Conservation (phyloP, 2,113 vertebrate species). For the Archocentrus centrarchus region DNA sequence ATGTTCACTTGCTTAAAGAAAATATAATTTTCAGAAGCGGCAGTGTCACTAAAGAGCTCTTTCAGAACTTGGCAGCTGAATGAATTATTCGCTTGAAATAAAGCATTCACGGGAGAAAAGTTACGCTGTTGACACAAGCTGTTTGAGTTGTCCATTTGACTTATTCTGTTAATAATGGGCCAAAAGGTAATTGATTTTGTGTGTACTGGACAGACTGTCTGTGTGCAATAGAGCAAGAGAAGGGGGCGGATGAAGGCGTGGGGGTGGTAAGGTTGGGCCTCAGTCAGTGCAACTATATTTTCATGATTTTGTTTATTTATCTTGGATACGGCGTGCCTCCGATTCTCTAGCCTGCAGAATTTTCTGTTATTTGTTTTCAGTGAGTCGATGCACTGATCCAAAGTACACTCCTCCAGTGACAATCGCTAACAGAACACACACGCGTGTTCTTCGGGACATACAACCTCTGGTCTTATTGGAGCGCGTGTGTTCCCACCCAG, state of each 20-base stretch:
- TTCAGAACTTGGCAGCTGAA: slow-evolving; percentile 4
- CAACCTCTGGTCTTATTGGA: slow-evolving; percentile 11
- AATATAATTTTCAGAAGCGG: background rate
- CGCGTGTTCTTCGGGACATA: slow-evolving; percentile 23
- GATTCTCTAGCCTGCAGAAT: slow-evolving; percentile 54
- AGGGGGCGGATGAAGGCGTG: background rate
- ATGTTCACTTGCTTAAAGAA: background rate
- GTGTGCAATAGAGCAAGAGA: slow-evolving; percentile 26
- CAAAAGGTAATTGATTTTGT: slow-evolving; percentile 62
- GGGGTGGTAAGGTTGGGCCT: slow-evolving; percentile 11
- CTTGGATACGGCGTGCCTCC: slow-evolving; percentile 55
- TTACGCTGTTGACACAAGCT: slow-evolving; percentile 37
- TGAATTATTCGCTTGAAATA: slow-evolving; percentile 29
- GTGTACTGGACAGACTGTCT: slow-evolving; percentile 48
- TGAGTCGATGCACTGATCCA: slow-evolving; percentile 62
- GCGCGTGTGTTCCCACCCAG: slow-evolving; percentile 36
- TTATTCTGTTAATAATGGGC: slow-evolving; percentile 53
- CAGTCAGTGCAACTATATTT: slow-evolving; percentile 58
- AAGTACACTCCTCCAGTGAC: slow-evolving; percentile 63
- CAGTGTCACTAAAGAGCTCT: background rate
- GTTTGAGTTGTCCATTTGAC: slow-evolving; percentile 40
- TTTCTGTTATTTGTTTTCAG: slow-evolving; percentile 77
- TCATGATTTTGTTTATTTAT: slow-evolving; percentile 68
- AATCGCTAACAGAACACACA: slow-evolving; percentile 46
- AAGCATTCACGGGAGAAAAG: slow-evolving; percentile 17